Evolutionary conservation across 2,797 vertebrate genomes (phyloP).

Genomic region (Loris lydekkerianus): DNA sequence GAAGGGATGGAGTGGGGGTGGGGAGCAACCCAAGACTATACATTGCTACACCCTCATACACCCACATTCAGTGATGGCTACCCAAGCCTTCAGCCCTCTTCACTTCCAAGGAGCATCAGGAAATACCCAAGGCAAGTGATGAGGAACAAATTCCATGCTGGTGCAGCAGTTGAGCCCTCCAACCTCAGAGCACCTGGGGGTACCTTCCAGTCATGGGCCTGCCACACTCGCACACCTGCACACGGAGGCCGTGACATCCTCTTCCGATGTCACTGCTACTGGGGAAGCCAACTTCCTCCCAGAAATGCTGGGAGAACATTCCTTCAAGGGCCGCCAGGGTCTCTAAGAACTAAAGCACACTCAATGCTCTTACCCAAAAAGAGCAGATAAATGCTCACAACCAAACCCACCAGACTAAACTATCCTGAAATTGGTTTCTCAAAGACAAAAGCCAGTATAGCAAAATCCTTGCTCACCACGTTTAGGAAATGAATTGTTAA

Average conservation of each 20-base stretch:
- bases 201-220: neutral
- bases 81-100: neutral
- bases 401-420: neutral
- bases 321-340: neutral
- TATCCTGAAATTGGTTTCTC: neutral
- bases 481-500: neutral
- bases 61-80: neutral
- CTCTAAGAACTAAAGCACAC: neutral
- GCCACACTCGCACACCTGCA: rapidly evolving
- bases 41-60: neutral
- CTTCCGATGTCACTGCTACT: neutral
- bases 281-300: neutral
- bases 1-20: neutral
- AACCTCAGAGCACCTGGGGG: neutral
- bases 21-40: neutral
- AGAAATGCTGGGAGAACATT: neutral
- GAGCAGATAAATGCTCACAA: neutral
- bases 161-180: neutral
- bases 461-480: neutral
- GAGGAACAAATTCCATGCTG: neutral
- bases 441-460: neutral
- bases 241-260: neutral
- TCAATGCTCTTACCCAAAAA: neutral
- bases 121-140: neutral
- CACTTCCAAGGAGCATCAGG: neutral